Base-by-base conservation (phyloP, 92 coral and sea anemone species). In the Diadumene lineata region DNA sequence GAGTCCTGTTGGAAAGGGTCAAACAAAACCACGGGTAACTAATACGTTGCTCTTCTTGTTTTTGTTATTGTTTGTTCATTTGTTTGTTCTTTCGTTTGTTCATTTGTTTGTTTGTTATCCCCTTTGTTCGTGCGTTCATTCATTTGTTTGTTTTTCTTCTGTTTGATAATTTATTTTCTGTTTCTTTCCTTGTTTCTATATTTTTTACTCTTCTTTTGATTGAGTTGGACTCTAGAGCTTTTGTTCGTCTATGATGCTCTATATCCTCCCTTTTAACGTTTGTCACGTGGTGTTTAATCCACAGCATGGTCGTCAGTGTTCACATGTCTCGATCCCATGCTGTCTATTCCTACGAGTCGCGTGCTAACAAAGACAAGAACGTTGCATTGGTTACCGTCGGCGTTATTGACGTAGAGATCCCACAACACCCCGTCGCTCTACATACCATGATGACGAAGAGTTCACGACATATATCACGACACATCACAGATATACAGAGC, bases 371-470 rank as follows among this genome's bases (percentile, higher is more conserved):
- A 26, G 93, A 84, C 69, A 84, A 80, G 79, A 90, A 86, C 71
- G 84, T 87, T 70, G 88, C 90, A 17, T 72, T 96, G 31, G 73
- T 96, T 60, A 89, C 99, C 27, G 74, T 96, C 56, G 99, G 99
- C 16, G 70, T 92, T 58, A 83, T 96, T 46, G 97, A 92, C 64
- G 87, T 96, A 10, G 99, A 96, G 34, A 96, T 96, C 33, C 99
- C 99, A 1, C 99, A 96, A 60, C 99, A 96, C 43, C 99, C 99
- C 21, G 99, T 96, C 31, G 99, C 99, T 28, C 88, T 96, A 53
- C 99, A 96, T 70, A 92, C 97, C 0, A 96, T 96, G 99, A 96
- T 96, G 99, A 96, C 99, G 11, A 91, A 97, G 61, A 96, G 99
- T 61, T 96, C 99, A 26, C 97, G 97, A 38, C 81, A 97, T 23